Base-by-base conservation (phyloP, 2,888 invertebrate genomes). In the Tubulanus polymorphus region DNA sequence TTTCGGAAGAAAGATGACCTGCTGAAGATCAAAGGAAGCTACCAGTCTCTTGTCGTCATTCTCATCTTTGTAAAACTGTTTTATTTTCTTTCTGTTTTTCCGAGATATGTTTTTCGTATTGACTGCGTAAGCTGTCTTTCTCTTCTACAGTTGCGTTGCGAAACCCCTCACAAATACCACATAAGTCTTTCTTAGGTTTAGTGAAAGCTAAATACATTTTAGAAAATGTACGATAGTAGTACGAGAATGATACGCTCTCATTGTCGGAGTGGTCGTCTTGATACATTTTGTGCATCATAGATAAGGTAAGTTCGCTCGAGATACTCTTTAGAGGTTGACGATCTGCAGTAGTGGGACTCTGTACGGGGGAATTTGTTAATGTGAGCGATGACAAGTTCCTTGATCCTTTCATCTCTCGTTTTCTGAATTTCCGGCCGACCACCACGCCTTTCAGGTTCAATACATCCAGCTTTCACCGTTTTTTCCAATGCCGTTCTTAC, bases 311-410 rank as follows among this genome's bases (percentile, higher is more conserved):
- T 47, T 45, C 51, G 18, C 20, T 47, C 20, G 46, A 51, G 51
- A 45, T 51, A 51, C 35, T 51, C 25, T 23, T 20, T 37, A 37
- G 46, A 41, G 51, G 51, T 47, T 20, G 30, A 20, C 18, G 5
- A n/a, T 20, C 51, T 2, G 41, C 41, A 51, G 27, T 51, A 51
- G 51, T 51, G 51, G 25, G 51, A 51, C 41, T 51, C 51, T 23
- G 51, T 51, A 18, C 51, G 18, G 20, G 41, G 41, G 18, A 51
- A 51, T 20, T 27, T 51, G 23, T 51, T 32, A 15, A 51, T 45
- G 41, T 51, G 51, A 5, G 41, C 41, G 5, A 8, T 41, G 6
- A 41, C 41, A 8, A 41, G 15, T 8, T 15, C 6, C 5, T 15
- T 5, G 3, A 8, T 8, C 23, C 6, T 8, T 23, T 41, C 41